These are phyloP conservation scores for Diarsia mendica DNA, from an alignment of 2,888 invertebrate genomes.

Conservation along the genomic window DNA sequence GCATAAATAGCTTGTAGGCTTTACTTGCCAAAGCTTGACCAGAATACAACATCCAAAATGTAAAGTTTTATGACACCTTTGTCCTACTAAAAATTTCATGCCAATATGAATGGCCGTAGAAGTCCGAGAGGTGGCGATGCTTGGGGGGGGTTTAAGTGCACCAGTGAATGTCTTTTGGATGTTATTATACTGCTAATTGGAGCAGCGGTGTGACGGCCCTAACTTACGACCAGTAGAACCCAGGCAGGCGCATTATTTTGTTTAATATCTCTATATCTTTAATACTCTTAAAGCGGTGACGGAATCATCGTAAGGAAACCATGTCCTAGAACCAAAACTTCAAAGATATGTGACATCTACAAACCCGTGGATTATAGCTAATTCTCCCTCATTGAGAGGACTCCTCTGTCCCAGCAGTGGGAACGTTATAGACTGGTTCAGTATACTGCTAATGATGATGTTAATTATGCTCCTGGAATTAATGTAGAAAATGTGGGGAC, in stretches of 20 bases:
- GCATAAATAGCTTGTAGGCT: slow-evolving; percentile 43
- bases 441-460: background rate
- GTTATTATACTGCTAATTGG: background rate
- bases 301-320: too few relatives aligned
- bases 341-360: too few relatives aligned
- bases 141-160: background rate
- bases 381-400: too few relatives aligned
- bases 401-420: too few relatives aligned
- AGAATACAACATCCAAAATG: slow-evolving; percentile 10
- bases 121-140: background rate
- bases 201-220: too few relatives aligned
- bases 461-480: background rate
- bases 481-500: background rate
- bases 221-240: too few relatives aligned
- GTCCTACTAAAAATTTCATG: slow-evolving; percentile 5
- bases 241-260: too few relatives aligned
- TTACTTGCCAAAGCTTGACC: background rate
- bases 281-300: too few relatives aligned
- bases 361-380: too few relatives aligned
- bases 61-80: slow-evolving; percentile 1
- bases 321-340: too few relatives aligned
- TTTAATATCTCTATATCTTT: too few relatives aligned
- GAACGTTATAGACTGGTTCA: too few relatives aligned
- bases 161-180: background rate
- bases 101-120: background rate